Conservation (phyloP, 1,140 invertebrate species). For the Luehdorfia chinensis region DNA sequence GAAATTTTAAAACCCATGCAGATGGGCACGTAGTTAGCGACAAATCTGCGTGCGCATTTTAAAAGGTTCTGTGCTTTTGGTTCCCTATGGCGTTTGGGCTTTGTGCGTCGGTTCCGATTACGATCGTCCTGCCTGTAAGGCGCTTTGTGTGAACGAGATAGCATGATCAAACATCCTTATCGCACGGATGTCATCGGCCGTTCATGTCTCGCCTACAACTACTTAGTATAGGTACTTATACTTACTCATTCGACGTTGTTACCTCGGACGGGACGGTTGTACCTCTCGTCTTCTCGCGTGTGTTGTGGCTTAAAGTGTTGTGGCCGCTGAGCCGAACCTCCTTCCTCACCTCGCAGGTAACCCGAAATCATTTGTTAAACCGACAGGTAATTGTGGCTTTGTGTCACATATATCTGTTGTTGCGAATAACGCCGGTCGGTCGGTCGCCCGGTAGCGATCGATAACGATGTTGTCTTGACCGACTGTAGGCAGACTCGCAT, state of each 20-base stretch:
- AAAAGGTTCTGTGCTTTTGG: slow-evolving; percentile 31
- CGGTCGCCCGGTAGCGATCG: slow-evolving; percentile 60
- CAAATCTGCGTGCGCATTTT: slow-evolving; percentile 57
- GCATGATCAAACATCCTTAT: slow-evolving; percentile 31
- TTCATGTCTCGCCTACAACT: slow-evolving; percentile 45
- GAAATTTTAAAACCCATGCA: slow-evolving; percentile 14
- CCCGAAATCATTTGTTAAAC: slow-evolving; percentile 15
- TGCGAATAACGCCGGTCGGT: slow-evolving; percentile 42
- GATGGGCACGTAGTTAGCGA: slow-evolving; percentile 9
- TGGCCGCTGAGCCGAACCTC: slow-evolving; percentile 49
- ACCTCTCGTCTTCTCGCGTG: slow-evolving; percentile 67
- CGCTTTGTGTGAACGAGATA: slow-evolving; percentile 21
- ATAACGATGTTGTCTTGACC: slow-evolving; percentile 67
- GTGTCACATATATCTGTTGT: slow-evolving; percentile 37
- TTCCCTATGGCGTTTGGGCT: slow-evolving; percentile 11
- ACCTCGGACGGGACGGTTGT: slow-evolving; percentile 57
- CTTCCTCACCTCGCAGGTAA: slow-evolving; percentile 54
- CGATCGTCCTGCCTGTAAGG: slow-evolving; percentile 11
- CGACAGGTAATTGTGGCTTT: slow-evolving; percentile 26
- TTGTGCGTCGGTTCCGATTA: slow-evolving; percentile 14
- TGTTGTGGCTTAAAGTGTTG: slow-evolving; percentile 66
- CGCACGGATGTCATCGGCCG: slow-evolving; percentile 60
- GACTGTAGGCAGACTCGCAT: slow-evolving; percentile 37
- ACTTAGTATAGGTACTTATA: slow-evolving; percentile 27
- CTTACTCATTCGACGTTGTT: slow-evolving; percentile 60